These are phyloP conservation scores for Hirtodrosophila confusa DNA, from an alignment of 2,888 invertebrate genomes.

Conservation along the genomic window DNA sequence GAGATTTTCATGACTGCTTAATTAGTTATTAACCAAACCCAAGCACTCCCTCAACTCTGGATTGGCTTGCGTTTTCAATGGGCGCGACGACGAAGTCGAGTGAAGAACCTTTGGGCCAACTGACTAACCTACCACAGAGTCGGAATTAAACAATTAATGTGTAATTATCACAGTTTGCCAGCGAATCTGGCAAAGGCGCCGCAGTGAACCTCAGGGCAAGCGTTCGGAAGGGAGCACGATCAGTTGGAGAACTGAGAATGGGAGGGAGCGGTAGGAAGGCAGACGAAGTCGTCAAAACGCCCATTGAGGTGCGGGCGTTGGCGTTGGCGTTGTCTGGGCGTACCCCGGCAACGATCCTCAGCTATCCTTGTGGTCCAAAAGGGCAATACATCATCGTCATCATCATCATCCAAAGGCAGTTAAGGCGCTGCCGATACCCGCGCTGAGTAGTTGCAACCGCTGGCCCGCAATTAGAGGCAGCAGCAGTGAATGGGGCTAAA, in stretches of 20 bases:
- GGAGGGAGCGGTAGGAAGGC: conserved; percentile 2
- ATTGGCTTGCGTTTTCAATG: conserved; percentile 11
- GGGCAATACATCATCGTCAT: conserved; percentile 59
- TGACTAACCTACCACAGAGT: conserved; percentile 53
- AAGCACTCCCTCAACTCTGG: conserved; percentile 42
- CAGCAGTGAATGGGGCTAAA: conserved; percentile 24
- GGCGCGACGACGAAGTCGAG: conserved; percentile 31
- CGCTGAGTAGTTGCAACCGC: conserved; percentile 29
- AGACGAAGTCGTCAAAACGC: conserved; percentile 70
- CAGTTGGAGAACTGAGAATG: conserved; percentile 4
- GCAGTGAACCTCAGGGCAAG: conserved; percentile 19
- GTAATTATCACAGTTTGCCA: conserved; percentile 81
- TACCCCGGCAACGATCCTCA: conserved; percentile 27
- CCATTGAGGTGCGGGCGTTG: conserved; percentile 62
- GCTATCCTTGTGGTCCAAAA: conserved; percentile 14
- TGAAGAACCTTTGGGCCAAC: conserved; percentile 20
- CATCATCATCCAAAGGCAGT: conserved; percentile 10
- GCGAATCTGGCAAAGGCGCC: conserved; percentile 44
- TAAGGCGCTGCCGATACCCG: conserved; percentile 16
- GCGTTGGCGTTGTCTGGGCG: conserved; percentile 48
- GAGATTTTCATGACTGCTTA: conserved; percentile 58
- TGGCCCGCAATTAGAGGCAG: conserved; percentile 46
- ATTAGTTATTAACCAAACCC: conserved; percentile 66
- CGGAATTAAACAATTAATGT: conserved; percentile 81
- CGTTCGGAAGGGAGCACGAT: background rate